Base-by-base conservation (phyloP, 2,797 vertebrate genomes). In the Galaxias olidus region DNA sequence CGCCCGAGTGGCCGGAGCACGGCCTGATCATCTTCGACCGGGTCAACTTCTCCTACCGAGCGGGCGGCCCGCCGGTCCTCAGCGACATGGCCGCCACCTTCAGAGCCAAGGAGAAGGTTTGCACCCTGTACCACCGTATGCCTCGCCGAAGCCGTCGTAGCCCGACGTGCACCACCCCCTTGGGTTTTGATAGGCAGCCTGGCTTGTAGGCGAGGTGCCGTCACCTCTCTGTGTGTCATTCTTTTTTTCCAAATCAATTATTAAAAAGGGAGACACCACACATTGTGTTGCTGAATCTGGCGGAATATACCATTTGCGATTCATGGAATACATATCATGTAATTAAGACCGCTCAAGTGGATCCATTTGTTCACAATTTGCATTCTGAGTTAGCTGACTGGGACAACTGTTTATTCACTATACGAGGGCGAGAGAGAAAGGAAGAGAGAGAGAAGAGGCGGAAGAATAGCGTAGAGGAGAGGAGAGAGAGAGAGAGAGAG, bases 31-130 rank as follows among this genome's bases (percentile, higher is more conserved):
- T 88, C 45, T 98, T 99, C 77, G 94, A 98, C 84, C 91, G 90
- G 11, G 94, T 99, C 72, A 96, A 91, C 84, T 98, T 98, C 84
- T 88, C 94, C 1, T 96, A 98, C 86, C 93, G 92, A 59, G 71
- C 91, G 42, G 92, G 91, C 0, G 92, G 94, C 30, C 95, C 94
- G 40, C 57, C 95, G 73, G 93, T 98, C 49, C 87, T 98, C 63
- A 95, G 94, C 77, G 94, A 96, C 73, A 88, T 98, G 76, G 94
- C 90, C 6, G 92, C 92, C 6, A 69, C 92, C 84, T 94, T 98
- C 84, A 90, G 89, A 74, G 87, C 96, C 54, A 93, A 77, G 87
- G 96, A 97, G 86, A 98, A 98, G 94, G 96, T 97, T 65, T 50
- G 71, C 11, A n/a, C 11, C 10, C 4, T 50, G 9, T 46, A 50